Conservation (phyloP, 2,888 invertebrate genomes). For the Plagodis pulveraria region DNA sequence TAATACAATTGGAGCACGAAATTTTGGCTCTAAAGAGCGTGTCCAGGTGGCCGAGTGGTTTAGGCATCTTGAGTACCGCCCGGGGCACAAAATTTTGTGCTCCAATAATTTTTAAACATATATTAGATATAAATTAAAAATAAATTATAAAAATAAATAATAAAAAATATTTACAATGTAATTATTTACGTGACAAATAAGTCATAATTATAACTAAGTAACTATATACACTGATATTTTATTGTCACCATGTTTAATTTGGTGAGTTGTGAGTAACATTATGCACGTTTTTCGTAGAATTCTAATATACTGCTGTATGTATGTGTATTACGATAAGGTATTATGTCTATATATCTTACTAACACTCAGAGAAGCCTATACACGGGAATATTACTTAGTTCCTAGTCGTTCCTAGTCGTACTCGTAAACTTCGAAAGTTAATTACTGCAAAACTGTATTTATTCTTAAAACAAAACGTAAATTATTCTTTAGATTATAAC, state of each 20-base stretch:
- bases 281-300: too few species aligned
- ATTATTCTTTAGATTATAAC: neutral
- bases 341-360: neutral
- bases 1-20: too few species aligned
- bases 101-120: too few species aligned
- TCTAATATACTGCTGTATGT: too few species aligned
- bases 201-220: slow-evolving; percentile 49
- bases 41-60: too few species aligned
- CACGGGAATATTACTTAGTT: slow-evolving; percentile 5
- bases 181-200: slow-evolving; percentile 51
- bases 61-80: too few species aligned
- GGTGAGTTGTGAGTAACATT: slow-evolving; percentile 60
- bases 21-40: too few species aligned
- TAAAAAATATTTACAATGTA: slow-evolving; percentile 65
- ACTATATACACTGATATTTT: slow-evolving; percentile 81
- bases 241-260: slow-evolving; percentile 79
- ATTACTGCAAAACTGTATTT: neutral
- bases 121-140: slow-evolving; percentile 9
- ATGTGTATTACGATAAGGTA: too few species aligned
- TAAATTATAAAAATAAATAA: slow-evolving; percentile 50
- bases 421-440: slow-evolving; percentile 3
- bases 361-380: slow-evolving; percentile 24
- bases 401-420: slow-evolving; percentile 3
- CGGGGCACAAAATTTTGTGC: too few species aligned
- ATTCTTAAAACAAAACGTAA: slow-evolving; percentile 5